These are phyloP conservation scores for Pasiphila rectangulata DNA, from an alignment of 2,888 invertebrate genomes.

Conservation along the genomic window DNA sequence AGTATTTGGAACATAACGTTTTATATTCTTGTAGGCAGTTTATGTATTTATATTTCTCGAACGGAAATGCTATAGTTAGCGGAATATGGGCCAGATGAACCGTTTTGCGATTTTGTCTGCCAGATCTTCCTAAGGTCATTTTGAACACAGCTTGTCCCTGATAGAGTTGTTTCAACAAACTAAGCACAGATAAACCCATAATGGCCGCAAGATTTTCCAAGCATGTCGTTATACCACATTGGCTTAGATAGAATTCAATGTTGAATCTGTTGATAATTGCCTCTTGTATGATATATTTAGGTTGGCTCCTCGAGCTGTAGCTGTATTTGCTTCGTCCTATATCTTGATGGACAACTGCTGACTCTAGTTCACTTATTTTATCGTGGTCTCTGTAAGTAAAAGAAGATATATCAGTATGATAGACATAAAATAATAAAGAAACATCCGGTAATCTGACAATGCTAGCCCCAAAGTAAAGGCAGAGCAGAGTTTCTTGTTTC, in stretches of 20 bases:
- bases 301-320: slow-evolving; percentile 10
- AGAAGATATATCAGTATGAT: no score
- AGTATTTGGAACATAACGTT: slow-evolving; percentile 16
- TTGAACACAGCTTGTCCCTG: slow-evolving; percentile 17
- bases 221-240: slow-evolving; percentile 7
- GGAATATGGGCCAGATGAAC: slow-evolving; percentile 13
- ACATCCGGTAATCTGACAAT: no score
- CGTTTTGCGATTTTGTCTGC: slow-evolving; percentile 13
- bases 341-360: background rate
- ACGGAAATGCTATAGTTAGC: slow-evolving; percentile 14
- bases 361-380: slow-evolving; percentile 9
- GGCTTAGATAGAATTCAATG: slow-evolving; percentile 16
- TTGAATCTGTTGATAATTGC: slow-evolving; percentile 18
- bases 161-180: slow-evolving; percentile 13
- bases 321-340: background rate
- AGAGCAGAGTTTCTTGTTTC: no score
- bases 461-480: no score
- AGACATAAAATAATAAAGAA: no score
- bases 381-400: slow-evolving; percentile 18
- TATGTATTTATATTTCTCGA: slow-evolving; percentile 15
- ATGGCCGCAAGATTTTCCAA: slow-evolving; percentile 11
- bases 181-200: slow-evolving; percentile 11
- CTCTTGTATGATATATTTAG: slow-evolving; percentile 12
- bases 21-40: slow-evolving; percentile 17
- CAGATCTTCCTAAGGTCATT: slow-evolving; percentile 18